Evolutionary conservation across 2,888 invertebrate species (phyloP), one percentile per base, ranked within the genome.

Genomic region (Ametastegia equiseti): DNA sequence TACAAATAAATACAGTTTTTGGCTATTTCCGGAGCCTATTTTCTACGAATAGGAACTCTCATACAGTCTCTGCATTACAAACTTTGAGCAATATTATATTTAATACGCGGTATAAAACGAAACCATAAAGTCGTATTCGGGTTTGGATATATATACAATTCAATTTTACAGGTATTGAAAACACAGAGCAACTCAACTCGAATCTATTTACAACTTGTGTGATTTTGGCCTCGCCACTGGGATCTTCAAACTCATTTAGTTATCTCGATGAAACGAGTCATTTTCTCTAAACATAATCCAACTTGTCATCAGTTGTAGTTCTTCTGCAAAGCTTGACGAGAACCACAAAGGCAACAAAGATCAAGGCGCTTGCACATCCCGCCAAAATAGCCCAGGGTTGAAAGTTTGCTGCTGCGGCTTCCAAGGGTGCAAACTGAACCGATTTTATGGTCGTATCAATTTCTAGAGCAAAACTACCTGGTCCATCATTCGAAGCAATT

Each of bases 31-130:
- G 57, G 54, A 75, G 47, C 57, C 73, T 19, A 47, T 77, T 81
- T 71, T 71, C 36, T 73, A 80, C 36, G 81, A 87, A 88, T 91
- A 91, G 91, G 91, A 91, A 91, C 91, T 91, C 88, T 91, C 86
- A 36, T 88, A 90, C 91, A 91, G 91, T 91, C 91, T 91, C 89
- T 90, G 88, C 86, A 90, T 91, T 91, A 84, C 86, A 80, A 42
- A 63, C 36, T 39, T 78, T 78, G 78, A 78, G 78, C 78, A 78
- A 78, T 60, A n/a, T 9, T 60, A 39, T 27, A 78, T 42, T 9
- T n/a, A n/a, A 42, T 47, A 47, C 42, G 27, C 7, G 45, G 47
- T 71, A 45, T 69, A 27, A 54, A 13, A 39, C 9, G 30, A 39
- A 67, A 39, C 67, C 19, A n/a, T 36, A 39, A 19, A 5, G 36